These are phyloP conservation scores for Liparis tanakae DNA, from an alignment of 2,797 vertebrate genomes.

Conservation along the genomic window DNA sequence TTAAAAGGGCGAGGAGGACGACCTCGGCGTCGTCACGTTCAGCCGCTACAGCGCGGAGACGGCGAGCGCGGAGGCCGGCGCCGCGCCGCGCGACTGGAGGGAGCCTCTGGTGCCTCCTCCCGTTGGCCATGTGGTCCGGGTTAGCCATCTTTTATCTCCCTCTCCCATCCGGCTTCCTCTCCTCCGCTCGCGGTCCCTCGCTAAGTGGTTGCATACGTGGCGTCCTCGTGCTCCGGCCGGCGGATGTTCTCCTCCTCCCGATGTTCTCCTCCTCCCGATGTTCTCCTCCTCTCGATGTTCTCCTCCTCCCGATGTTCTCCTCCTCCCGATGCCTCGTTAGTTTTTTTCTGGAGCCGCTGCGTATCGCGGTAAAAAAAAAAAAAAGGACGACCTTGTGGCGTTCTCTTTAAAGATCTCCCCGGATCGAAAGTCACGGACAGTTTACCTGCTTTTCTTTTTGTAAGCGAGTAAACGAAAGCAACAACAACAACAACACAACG, in stretches of 20 bases:
- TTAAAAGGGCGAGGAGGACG: slow-evolving; percentile 65
- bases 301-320: too few relatives aligned
- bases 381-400: slow-evolving; percentile 7
- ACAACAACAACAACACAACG: slow-evolving; percentile 51
- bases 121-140: slow-evolving; percentile 78
- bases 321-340: slow-evolving; percentile 41
- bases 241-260: too few relatives aligned
- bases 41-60: too few relatives aligned
- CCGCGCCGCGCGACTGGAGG: too few relatives aligned
- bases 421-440: slow-evolving; percentile 72
- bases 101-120: slow-evolving; percentile 72
- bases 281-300: too few relatives aligned
- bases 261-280: too few relatives aligned
- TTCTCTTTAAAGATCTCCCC: slow-evolving; percentile 26
- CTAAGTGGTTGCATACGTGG: slow-evolving; percentile 76
- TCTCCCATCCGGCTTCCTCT: slow-evolving; percentile 76
- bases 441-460: slow-evolving; percentile 57
- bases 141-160: slow-evolving; percentile 77
- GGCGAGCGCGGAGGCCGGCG: too few relatives aligned
- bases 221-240: too few relatives aligned
- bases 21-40: too few relatives aligned
- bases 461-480: slow-evolving; percentile 43
- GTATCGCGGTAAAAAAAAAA: slow-evolving; percentile 15
- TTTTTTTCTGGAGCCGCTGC: slow-evolving; percentile 27
- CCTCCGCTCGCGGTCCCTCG: slow-evolving; percentile 58